A percentile compares a stretch with the other conserved stretches of the same genome.
Conservation (phyloP, 2,797 vertebrate species). For the Lithobates pipiens region DNA sequence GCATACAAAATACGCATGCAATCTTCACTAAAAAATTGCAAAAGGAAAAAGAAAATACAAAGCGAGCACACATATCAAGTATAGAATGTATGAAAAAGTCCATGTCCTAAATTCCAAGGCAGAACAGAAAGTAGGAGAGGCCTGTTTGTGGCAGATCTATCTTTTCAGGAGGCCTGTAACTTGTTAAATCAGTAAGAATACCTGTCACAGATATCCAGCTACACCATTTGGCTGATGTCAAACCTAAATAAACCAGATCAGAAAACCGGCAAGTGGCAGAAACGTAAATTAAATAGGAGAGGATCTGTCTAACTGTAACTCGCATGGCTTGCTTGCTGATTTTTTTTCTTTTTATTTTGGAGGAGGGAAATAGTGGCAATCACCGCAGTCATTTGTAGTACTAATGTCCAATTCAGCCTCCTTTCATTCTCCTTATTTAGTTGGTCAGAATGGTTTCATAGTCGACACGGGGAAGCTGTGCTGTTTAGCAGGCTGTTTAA, state of each 20-base stretch:
- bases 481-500: conserved; percentile 97
- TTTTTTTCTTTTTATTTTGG: conserved; percentile 84
- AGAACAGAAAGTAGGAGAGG: conserved; percentile 62
- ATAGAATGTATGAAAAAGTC: conserved; percentile 8
- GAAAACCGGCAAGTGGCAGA: conserved; percentile 91
- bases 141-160: conserved; percentile 78
- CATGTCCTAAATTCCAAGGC: conserved; percentile 48
- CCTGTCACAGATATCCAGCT: conserved; percentile 90
- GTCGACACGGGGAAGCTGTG: conserved; percentile 81
- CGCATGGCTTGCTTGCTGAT: conserved; percentile 80
- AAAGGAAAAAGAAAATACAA: conserved; percentile 65
- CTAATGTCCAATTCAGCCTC: conserved; percentile 99
- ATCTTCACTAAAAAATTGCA: conserved; percentile 26
- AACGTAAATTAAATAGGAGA: conserved; percentile 82
- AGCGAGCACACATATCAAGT: conserved; percentile 19
- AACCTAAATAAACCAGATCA: conserved; percentile 97
- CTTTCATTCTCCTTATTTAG: conserved; percentile 99
- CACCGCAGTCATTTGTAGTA: conserved; percentile 97
- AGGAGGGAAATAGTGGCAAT: conserved; percentile 86
- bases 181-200: conserved; percentile 94
- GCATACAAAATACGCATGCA: conserved; percentile 22
- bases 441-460: conserved; percentile 86
- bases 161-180: conserved; percentile 80
- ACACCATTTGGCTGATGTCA: conserved; percentile 95
- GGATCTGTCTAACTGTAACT: conserved; percentile 81